Percentiles rank a stretch among this genome's conserved stretches.
Evolutionary conservation across 2,888 invertebrate species (phyloP).

Genomic region (Idaea aversata): DNA sequence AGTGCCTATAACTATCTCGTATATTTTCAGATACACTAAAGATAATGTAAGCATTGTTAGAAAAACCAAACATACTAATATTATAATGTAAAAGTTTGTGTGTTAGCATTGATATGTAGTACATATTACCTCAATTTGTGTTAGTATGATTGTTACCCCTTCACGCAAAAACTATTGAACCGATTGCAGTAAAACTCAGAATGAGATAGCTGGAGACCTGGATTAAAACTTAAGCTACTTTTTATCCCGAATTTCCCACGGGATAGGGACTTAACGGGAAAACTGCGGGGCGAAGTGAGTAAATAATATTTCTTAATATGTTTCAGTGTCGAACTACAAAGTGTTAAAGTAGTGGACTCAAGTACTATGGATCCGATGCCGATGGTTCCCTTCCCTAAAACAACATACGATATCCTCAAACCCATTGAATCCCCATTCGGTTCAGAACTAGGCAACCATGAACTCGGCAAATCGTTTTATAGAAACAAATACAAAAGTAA

Average conservation of each 20-base stretch:
- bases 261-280: background rate
- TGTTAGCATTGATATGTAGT: too few relatives aligned
- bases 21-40: too few relatives aligned
- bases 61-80: too few relatives aligned
- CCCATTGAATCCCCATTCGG: conserved; percentile 10
- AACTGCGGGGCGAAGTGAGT: background rate
- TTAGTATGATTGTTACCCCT: background rate
- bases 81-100: too few relatives aligned
- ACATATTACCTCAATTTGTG: too few relatives aligned
- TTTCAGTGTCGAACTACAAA: conserved; percentile 66
- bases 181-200: too few relatives aligned
- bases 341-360: conserved; percentile 46
- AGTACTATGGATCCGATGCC: conserved; percentile 19
- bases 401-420: conserved; percentile 9
- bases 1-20: too few relatives aligned
- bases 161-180: too few relatives aligned
- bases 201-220: too few relatives aligned
- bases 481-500: conserved; percentile 21
- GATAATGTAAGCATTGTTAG: too few relatives aligned
- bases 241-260: too few relatives aligned
- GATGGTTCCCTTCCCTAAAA: background rate
- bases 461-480: background rate
- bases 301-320: conserved; percentile 6
- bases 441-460: background rate
- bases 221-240: too few relatives aligned